Evolutionary conservation across 2,888 invertebrate genomes (phyloP), one percentile per base, ranked within the genome.

Genomic region (Hoplodrina ambigua): DNA sequence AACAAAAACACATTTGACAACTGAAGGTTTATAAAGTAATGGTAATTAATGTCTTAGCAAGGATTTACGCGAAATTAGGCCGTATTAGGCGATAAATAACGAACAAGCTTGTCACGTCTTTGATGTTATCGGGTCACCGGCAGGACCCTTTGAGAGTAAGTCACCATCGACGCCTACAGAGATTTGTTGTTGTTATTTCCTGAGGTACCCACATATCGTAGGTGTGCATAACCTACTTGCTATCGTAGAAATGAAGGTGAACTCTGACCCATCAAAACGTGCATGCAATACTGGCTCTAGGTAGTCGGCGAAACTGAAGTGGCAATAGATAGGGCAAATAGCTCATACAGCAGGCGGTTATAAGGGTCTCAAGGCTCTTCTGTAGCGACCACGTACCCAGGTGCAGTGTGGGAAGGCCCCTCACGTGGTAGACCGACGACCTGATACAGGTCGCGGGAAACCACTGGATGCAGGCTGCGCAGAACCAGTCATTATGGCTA

Each of bases 11-110:
- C 33, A 33, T 25, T 20, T 19, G 50, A 58, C 41, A 20, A n/a
- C 30, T 69, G 3, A 52, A 59, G 41, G 70, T 30, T 44, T 52
- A 11, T 20, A 20, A n/a, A 37, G 57, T 49, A 56, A 49, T 33
- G n/a, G 25, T 15, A 20, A 13, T 30, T 20, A 56, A 55, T 69
- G 56, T 17, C 25, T 30, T 19, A 44, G 55, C 17, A 37, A 55
- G 56, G 69, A 49, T 50, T 50, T 19, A 13, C n/a, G 25, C 20
- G 20, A 20, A 66, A 53, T 44, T 33, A 13, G 30, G 33, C n/a
- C 44, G 11, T 8, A 64, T 19, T 41, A 19, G 11, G 13, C 4
- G 52, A n/a, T 65, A 17, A 20, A 61, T 17, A 46, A 20, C 5
- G 1, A 10, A 17, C 33, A 30, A 37, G 15, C 19, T 1, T 37